A percentile compares a stretch with the other conserved stretches of the same genome.
Evolutionary conservation across 30 jellyfish, hydroid and myxozoan genomes (phyloP).

Genomic region (Turritopsis rubra): DNA sequence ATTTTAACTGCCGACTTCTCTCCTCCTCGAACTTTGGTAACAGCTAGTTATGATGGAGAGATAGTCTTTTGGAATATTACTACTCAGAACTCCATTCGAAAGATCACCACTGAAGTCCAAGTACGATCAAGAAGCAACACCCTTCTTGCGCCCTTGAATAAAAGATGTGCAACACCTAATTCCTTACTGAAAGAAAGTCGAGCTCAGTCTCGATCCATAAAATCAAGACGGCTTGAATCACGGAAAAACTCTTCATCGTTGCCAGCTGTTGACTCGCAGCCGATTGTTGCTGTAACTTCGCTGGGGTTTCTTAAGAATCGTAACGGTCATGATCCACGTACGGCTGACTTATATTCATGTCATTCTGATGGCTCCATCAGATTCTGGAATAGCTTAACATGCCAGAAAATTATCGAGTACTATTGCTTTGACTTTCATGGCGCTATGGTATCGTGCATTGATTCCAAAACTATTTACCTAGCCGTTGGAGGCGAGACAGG

Average conservation of each 20-base stretch:
- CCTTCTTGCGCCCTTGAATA: neutral
- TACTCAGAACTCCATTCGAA: constrained; percentile 61
- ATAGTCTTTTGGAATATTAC: constrained; percentile 77
- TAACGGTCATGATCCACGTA: neutral
- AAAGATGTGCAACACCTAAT: constrained; percentile 10
- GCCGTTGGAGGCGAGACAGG: constrained; percentile 81
- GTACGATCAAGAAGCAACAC: constrained; percentile 23
- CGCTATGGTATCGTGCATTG: constrained; percentile 51
- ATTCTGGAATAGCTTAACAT: constrained; percentile 68
- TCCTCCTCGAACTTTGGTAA: constrained; percentile 71
- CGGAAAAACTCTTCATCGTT: constrained; percentile 5
- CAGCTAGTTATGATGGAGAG: constrained; percentile 88
- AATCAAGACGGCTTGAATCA: neutral
- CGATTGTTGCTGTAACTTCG: constrained; percentile 18
- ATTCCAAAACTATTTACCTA: constrained; percentile 35
- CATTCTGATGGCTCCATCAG: constrained; percentile 54
- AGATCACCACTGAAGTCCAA: constrained; percentile 23
- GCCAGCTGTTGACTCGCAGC: neutral
- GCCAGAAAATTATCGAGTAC: constrained; percentile 42
- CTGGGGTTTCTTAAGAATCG: neutral
- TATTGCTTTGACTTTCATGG: constrained; percentile 63
- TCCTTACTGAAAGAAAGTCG: constrained; percentile 15
- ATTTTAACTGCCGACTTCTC: constrained; percentile 54
- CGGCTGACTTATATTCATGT: constrained; percentile 25
- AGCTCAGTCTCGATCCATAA: neutral